Evolutionary conservation across 2,113 vertebrate genomes (phyloP).

Genomic region (Nestor notabilis): DNA sequence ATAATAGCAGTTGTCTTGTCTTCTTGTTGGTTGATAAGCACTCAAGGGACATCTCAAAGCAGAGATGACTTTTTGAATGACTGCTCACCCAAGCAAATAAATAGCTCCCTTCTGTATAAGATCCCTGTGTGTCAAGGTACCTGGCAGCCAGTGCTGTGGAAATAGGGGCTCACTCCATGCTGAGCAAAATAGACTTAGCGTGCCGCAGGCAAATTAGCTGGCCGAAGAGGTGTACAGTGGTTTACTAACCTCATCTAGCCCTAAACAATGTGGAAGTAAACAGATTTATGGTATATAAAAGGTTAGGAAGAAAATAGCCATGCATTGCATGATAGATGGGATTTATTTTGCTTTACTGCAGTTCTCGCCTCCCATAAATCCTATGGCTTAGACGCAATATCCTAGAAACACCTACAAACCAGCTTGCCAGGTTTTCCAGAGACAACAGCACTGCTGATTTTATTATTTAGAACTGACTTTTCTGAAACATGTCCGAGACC

Average conservation of each 20-base stretch:
- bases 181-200: accelerated
- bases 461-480: not conserved
- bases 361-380: not conserved
- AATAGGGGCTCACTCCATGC: accelerated
- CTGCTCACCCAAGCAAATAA: slow-evolving; percentile 27
- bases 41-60: not conserved
- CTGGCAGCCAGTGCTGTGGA: not conserved
- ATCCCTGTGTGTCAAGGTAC: not conserved
- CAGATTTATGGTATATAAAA: not conserved
- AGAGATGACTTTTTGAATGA: not conserved
- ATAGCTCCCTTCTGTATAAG: not conserved
- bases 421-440: not conserved
- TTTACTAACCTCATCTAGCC: not conserved
- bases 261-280: not conserved
- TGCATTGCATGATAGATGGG: not conserved
- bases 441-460: not conserved
- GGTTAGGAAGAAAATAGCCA: not conserved
- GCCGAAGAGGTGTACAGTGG: not conserved
- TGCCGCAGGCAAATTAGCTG: not conserved
- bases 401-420: not conserved
- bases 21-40: not conserved
- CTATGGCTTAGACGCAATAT: not conserved
- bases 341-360: not conserved
- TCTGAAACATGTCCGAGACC: not conserved
- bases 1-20: not conserved